Evolutionary conservation across 2,888 invertebrate genomes (phyloP).

Genomic region (Cistogaster globosa): DNA sequence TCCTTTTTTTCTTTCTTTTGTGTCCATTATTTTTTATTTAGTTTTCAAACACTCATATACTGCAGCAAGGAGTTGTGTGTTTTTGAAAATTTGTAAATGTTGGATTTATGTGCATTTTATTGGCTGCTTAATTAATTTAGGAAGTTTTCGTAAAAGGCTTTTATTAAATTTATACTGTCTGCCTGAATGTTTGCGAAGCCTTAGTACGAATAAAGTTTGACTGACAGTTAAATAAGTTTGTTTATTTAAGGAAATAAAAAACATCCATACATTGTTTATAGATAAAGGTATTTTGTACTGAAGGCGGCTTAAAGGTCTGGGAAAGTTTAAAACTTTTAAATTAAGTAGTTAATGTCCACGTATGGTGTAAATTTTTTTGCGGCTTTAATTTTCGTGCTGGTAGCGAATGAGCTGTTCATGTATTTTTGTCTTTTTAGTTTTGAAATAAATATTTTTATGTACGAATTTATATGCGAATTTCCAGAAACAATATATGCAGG

Average conservation of each 20-base stretch:
- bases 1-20: background rate
- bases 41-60: background rate
- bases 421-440: constrained; percentile 7
- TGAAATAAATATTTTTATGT: constrained; percentile 30
- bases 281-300: background rate
- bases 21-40: background rate
- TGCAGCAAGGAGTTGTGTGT: background rate
- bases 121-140: constrained; percentile 68
- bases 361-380: background rate
- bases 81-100: constrained; percentile 26
- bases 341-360: constrained; percentile 26
- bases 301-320: constrained; percentile 40
- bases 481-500: too few species aligned
- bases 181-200: constrained; percentile 50
- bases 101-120: constrained; percentile 59
- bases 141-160: constrained; percentile 57
- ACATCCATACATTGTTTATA: background rate
- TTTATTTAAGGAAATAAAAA: constrained; percentile 31
- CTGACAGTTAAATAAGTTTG: constrained; percentile 35
- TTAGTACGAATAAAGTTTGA: constrained; percentile 35
- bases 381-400: constrained; percentile 34
- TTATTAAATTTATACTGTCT: constrained; percentile 8
- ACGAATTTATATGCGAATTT: too few species aligned
- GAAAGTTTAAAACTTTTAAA: constrained; percentile 53
- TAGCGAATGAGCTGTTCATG: constrained; percentile 18